Evolutionary conservation across 2,113 vertebrate species (phyloP).

Genomic region (Microcebus ravelobensis): DNA sequence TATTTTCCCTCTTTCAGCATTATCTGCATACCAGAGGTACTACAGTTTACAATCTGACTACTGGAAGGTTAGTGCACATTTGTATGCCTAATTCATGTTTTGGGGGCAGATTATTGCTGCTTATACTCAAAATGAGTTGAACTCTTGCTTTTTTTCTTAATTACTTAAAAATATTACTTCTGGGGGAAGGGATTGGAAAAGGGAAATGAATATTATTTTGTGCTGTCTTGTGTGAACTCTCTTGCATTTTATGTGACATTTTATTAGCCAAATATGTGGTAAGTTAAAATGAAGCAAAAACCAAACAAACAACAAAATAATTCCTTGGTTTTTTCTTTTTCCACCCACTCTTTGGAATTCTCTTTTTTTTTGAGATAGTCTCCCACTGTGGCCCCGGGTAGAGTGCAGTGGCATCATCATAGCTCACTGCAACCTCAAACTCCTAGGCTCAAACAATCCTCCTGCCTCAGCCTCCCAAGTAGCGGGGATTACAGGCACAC

Average conservation of each 20-base stretch:
- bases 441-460: no score
- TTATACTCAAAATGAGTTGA: constrained; percentile 31
- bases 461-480: no score
- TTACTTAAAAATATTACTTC: constrained; percentile 46
- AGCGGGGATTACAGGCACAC: no score
- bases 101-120: neutral
- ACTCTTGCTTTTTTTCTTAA: neutral
- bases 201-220: constrained; percentile 34
- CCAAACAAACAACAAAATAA: neutral
- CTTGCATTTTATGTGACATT: constrained; percentile 27
- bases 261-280: constrained; percentile 22
- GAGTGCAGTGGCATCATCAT: no score
- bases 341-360: no score
- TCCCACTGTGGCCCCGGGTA: no score
- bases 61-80: constrained; percentile 95
- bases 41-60: constrained; percentile 99
- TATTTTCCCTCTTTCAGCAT: constrained; percentile 89
- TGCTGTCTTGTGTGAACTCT: constrained; percentile 30
- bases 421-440: no score
- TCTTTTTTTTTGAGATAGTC: no score
- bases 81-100: constrained; percentile 45
- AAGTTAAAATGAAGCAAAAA: constrained; percentile 32
- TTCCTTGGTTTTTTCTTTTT: neutral
- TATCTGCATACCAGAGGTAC: constrained; percentile 99
- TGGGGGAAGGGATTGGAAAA: neutral